A percentile compares a stretch with the other conserved stretches of the same genome.
phyloP scores from a whole-genome alignment of 2,113 vertebrate genomes.

The Mustela nigripes region DNA sequence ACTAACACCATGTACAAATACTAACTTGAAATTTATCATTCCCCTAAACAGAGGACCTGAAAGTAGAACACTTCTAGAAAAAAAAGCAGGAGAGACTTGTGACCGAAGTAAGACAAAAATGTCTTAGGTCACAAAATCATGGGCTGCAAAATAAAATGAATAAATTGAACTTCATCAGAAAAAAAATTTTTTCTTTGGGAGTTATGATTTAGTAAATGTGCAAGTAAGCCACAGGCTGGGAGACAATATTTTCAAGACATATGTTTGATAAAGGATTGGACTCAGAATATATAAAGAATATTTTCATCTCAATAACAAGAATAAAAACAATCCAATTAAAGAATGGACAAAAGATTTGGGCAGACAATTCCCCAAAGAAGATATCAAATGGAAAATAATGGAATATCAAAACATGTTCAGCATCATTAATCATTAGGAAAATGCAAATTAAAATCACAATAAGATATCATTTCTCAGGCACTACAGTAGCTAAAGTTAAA shows the following conservation, averaged over 20 bases:
- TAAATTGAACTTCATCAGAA: background rate
- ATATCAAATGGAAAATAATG: background rate
- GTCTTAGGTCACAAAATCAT: background rate
- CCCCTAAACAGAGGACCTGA: background rate
- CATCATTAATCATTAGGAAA: background rate
- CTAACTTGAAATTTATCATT: background rate
- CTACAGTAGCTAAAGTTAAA: background rate
- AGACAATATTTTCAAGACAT: constrained; percentile 30
- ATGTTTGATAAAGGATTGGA: background rate
- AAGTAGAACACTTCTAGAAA: background rate
- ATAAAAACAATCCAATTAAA: background rate
- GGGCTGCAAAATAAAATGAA: background rate
- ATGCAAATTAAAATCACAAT: background rate
- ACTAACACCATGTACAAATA: background rate
- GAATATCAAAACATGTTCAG: background rate
- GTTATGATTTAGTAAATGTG: background rate
- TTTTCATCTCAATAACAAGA: background rate
- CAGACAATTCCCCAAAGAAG: background rate
- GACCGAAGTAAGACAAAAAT: background rate
- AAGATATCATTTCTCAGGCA: background rate
- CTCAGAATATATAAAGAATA: background rate
- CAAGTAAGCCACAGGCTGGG: background rate
- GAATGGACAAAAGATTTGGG: background rate
- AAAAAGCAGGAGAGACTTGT: background rate
- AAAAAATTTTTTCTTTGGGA: background rate